Evolutionary conservation across 2,113 vertebrate species (phyloP), one percentile per base, ranked within the genome.

Genomic region (Chlorodrepanis virens): DNA sequence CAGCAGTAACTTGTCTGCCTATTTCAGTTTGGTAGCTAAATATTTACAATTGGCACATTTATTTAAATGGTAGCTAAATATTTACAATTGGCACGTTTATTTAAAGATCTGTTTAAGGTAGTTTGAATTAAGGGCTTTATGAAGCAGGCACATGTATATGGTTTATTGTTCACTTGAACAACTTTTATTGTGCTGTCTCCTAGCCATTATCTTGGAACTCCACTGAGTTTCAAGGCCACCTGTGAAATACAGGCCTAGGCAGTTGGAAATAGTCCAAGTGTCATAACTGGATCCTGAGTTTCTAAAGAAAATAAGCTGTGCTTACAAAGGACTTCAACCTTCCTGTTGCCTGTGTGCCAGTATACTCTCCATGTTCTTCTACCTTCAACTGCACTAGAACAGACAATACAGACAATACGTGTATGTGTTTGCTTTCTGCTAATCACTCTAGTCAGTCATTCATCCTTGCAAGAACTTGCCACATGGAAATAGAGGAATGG

Each of bases 271-370:
- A 77, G 21, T 17, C 37, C 27, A 47, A 29, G 14, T 37, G 14
- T 63, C 11, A 5, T 53, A 75, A 75, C 37, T 45, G 12, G 13
- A 33, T 85, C 45, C 31, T 35, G 35, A 71, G 10, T 23, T 89
- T 88, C 45, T 22, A 79, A 74, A 70, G 56, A 37, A 83, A 86
- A 76, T 53, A 61, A 45, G 20, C 37, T 63, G 25, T 6, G 9
- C 29, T 71, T 74, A 37, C 11, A 40, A 47, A 67, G 29, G 21
- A 33, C 22, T 79, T 65, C 13, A 57, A 3, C 33, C 2, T 52
- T 68, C 8, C 27, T 0, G 0, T 49, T 87, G 54, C 53, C 47
- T 27, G 7, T 59, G 33, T 54, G 47, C 24, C 27, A 50, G 31
- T 44, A 35, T 16, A 35, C 25, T 15, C 27, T 91, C 37, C 8